Base-by-base conservation (phyloP, 1,140 invertebrate species). In the Kradibia gibbosae region DNA sequence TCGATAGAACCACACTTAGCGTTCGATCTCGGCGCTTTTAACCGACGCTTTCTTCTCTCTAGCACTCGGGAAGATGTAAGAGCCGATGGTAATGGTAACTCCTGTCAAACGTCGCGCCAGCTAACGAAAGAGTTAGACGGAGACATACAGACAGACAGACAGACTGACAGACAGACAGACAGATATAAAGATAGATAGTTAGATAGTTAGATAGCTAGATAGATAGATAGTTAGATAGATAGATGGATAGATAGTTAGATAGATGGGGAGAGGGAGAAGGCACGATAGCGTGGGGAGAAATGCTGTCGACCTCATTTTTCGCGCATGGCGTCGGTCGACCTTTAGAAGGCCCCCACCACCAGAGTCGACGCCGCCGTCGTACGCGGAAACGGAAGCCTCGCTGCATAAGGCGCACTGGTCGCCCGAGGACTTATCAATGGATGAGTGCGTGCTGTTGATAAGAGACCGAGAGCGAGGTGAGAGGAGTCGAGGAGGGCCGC, bases 291-390 rank as follows among this genome's bases (percentile, higher is more conserved):
- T n/a, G 25, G 73, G 28, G 73, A 36, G 42, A 57, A 48, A 48
- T 36, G 71, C 60, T 39, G 60, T 75, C 72, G 79, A 81, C 78
- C 78, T 62, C 70, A n/a, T 80, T 74, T 79, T 53, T 62, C 71
- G 39, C 2, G n/a, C n/a, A n/a, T n/a, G 22, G 36, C 36, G 67
- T 17, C 20, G 34, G n/a, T 31, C 79, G 79, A 81, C 72, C 79
- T 81, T 81, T 76, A 48, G 79, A 81, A 81, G 79, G 79, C 78
- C 55, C 53, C 62, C 22, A 25, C 10, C 36, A 53, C 34, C n/a
- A 22, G 1, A 15, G 74, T 5, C 45, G 45, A 36, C 39, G 36
- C 1, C 34, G 60, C 11, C 62, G 1, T 3, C 55, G 55, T 15
- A 60, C 31, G 31, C 57, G 79, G 71, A 62, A 65, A 45, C 53